Percentiles rank a stretch among this genome's conserved stretches.
Conservation (phyloP, 2,113 vertebrate genomes). For the Porphyrio hochstetteri region DNA sequence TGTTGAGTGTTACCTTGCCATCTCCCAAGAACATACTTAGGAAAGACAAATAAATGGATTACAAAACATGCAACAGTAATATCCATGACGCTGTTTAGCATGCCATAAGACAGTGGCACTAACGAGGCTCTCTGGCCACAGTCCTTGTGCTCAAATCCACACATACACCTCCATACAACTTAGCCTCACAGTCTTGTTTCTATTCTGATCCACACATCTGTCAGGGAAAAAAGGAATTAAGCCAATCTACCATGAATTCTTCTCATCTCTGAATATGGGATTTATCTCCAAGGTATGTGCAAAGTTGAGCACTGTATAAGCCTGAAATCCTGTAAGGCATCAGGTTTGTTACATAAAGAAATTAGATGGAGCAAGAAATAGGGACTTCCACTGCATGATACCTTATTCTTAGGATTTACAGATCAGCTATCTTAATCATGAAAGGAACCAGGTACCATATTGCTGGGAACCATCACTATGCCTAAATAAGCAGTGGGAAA, state of each 20-base stretch:
- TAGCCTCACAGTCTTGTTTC: neutral
- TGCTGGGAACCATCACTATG: neutral
- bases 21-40: neutral
- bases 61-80: neutral
- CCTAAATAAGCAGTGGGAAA: neutral
- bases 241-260: neutral
- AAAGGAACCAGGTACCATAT: neutral
- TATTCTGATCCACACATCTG: slow-evolving; percentile 2
- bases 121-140: neutral
- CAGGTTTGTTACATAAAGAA: neutral
- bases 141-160: neutral
- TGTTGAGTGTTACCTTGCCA: neutral
- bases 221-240: neutral
- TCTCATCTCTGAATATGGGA: neutral
- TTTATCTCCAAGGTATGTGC: neutral
- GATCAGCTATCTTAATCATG: neutral
- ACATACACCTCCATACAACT: neutral
- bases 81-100: neutral
- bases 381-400: neutral
- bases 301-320: neutral
- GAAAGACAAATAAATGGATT: neutral
- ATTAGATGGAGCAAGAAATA: neutral
- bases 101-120: neutral
- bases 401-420: neutral
- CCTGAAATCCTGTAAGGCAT: neutral